These are phyloP conservation scores for Lithobius niger DNA, from an alignment of 1,140 invertebrate species.

Conservation along the genomic window DNA sequence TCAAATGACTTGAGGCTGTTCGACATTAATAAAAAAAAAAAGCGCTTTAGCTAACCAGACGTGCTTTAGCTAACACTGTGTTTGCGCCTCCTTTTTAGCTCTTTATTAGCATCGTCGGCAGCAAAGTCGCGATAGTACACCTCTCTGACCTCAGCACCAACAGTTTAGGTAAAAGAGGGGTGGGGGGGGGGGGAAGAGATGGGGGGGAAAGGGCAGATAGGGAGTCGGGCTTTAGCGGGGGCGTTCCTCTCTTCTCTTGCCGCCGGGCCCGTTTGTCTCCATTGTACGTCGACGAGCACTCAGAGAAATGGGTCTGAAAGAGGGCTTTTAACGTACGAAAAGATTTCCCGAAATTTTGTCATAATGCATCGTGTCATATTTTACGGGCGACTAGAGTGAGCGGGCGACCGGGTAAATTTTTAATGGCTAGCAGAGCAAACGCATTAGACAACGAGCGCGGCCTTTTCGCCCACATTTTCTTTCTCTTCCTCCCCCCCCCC, in stretches of 20 bases:
- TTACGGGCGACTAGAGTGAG: background rate
- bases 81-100: too few species aligned
- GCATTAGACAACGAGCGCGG: background rate
- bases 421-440: background rate
- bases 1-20: too few species aligned
- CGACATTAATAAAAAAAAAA: too few species aligned
- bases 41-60: too few species aligned
- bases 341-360: slow-evolving; percentile 6
- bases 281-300: background rate
- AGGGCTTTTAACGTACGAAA: slow-evolving; percentile 1
- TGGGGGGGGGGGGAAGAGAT: background rate
- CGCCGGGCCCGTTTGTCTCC: background rate
- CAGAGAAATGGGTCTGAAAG: slow-evolving; percentile 2
- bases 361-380: slow-evolving; percentile 6
- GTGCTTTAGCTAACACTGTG: too few species aligned
- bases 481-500: too few species aligned
- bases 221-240: background rate
- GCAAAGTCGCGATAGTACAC: too few species aligned
- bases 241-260: too few species aligned
- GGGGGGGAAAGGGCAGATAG: background rate
- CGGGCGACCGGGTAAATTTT: background rate
- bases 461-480: too few species aligned
- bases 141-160: too few species aligned
- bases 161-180: too few species aligned
- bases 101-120: too few species aligned